phyloP scores from a whole-genome alignment of 1,140 invertebrate species.

The Diorhabda carinulata region DNA sequence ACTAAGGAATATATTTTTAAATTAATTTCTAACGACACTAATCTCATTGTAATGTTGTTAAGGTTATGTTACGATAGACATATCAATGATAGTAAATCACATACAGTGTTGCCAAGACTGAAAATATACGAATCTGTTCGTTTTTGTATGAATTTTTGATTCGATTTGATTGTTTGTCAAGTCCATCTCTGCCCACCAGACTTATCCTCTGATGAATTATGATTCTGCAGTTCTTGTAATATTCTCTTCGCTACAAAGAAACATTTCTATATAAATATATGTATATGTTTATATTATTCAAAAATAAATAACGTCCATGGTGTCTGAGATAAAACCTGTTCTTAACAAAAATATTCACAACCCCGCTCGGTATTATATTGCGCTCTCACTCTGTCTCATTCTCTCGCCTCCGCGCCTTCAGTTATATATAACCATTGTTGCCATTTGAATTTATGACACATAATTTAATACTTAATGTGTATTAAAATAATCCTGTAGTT shows the following conservation, averaged over 20 bases:
- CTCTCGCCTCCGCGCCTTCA: constrained; percentile 1
- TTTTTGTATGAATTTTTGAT: too few relatives aligned
- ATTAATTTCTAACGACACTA: too few relatives aligned
- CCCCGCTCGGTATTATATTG: constrained; percentile 23
- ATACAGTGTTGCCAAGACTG: too few relatives aligned
- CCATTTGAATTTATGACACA: constrained; percentile 29
- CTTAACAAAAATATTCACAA: constrained; percentile 27
- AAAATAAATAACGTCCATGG: constrained; percentile 29
- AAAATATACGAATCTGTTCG: too few relatives aligned
- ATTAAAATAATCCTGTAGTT: constrained; percentile 24
- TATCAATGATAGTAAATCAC: too few relatives aligned
- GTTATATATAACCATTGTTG: constrained; percentile 23
- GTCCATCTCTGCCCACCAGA: constrained; percentile 1
- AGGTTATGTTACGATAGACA: too few relatives aligned
- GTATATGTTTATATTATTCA: constrained; percentile 32
- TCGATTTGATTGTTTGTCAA: not conserved
- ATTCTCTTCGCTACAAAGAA: constrained; percentile 24
- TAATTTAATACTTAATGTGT: constrained; percentile 29
- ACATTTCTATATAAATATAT: constrained; percentile 31
- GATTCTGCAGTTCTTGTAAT: constrained; percentile 22
- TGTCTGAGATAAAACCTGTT: constrained; percentile 30
- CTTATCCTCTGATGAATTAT: constrained; percentile 27
- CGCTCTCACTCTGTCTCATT: not conserved
- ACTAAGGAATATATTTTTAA: too few relatives aligned
- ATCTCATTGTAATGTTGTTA: too few relatives aligned